Base-by-base conservation (phyloP, 2,113 vertebrate genomes). In the Indicator maculatus region DNA sequence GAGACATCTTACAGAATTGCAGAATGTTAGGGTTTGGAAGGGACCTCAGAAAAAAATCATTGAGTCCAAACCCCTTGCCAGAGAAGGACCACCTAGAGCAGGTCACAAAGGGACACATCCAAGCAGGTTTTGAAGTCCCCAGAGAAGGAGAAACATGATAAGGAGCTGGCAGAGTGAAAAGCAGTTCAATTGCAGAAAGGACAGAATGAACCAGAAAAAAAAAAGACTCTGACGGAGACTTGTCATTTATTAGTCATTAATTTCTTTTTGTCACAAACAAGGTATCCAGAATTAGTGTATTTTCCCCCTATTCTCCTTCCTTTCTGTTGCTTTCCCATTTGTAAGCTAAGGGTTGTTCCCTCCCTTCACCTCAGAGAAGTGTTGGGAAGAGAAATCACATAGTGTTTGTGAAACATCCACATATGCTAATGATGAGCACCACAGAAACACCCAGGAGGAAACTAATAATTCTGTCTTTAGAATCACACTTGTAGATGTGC, bases 401-500 rank as follows among this genome's bases (percentile, higher is more conserved):
- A 23, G 41, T 36, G 33, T 58, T 83, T 78, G 60, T 64, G 64
- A 88, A 84, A 41, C 28, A 36, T 7, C 89, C 55, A 4, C 28
- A 12, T 20, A 27, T 0, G 0, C 27, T 91, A 66, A 83, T 73
- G 85, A 90, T 86, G 28, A 90, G 75, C 56, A 56, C 31, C 24
- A 52, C n/a, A 88, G 72, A 86, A 94, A 72, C 24, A 86, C 24
- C n/a, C 66, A 88, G 50, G 61, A 89, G 70, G 55, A 61, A 75
- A 92, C 89, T 81, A 86, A 72, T 93, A 95, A 84, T 84, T 89
- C 73, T 92, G 53, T 84, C 83, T 92, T 92, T 73, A 82, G 50
- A 82, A 55, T 11, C 12, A 5, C 24, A 6, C 75, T 92, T 81
- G 44, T 75, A 92, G 75, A 69, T 71, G 63, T 89, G 83, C 53